These are phyloP conservation scores for Armadillidium nasatum DNA, from an alignment of 1,140 invertebrate genomes.

Conservation along the genomic window DNA sequence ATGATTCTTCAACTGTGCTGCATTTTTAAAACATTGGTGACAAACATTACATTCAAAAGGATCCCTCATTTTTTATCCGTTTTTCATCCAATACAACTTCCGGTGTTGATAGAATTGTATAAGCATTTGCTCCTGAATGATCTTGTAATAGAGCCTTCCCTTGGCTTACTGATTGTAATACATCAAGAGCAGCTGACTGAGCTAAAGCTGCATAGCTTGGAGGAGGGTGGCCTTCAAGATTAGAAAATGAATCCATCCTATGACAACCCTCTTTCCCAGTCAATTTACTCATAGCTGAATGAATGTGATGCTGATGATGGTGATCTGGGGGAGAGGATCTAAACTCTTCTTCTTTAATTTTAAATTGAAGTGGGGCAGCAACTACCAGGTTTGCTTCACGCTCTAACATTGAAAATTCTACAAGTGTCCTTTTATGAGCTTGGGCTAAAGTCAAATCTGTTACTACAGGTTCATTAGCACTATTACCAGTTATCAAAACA, in stretches of 20 bases:
- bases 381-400: not conserved
- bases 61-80: not conserved
- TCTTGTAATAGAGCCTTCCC: not conserved
- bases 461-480: not conserved
- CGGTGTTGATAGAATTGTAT: not conserved
- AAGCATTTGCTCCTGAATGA: not conserved
- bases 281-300: not conserved
- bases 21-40: conserved; percentile 43
- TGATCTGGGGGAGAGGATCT: not conserved
- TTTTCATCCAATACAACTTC: conserved; percentile 4
- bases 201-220: not conserved
- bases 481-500: not conserved
- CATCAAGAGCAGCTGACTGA: not conserved
- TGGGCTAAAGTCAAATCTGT: not conserved
- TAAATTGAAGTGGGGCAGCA: not conserved
- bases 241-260: not conserved
- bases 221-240: not conserved
- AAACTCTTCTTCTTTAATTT: not conserved
- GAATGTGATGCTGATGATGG: no score
- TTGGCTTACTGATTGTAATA: not conserved
- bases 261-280: not conserved
- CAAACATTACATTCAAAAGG: conserved; percentile 43
- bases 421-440: not conserved
- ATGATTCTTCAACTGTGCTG: conserved; percentile 46
- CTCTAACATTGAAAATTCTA: not conserved